Base-by-base conservation (phyloP, 2,113 vertebrate genomes). In the Zingel zingel region DNA sequence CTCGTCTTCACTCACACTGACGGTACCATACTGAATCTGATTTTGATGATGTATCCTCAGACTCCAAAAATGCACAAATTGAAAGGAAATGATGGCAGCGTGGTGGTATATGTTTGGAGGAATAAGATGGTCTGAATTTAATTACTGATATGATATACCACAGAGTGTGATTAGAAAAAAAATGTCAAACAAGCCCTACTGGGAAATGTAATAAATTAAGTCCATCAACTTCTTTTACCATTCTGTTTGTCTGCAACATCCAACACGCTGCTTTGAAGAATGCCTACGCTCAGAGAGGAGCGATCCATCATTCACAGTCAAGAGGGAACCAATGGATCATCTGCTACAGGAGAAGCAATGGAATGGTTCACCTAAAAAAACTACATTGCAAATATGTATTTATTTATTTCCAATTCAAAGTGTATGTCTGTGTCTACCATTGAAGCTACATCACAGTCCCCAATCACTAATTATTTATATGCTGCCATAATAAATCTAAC, bases 171-270 rank as follows among this genome's bases (percentile, higher is more conserved):
- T 59, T 75, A 64, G 39, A 43, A 43, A 81, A 64, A 74, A 82
- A 77, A 74, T 30, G 58, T 77, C 56, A 86, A 81, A 73, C 74
- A 63, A 50, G 56, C 48, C 72, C 56, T 16, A 30, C 23, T 61
- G 65, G 64, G 77, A 80, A 58, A 77, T 77, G 72, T 77, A 83
- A 88, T 77, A 82, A 80, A 79, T 71, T 2, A 67, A 73, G 33
- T 76, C 48, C 59, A 63, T 68, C 54, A 58, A 51, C 71, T 73
- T 77, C 21, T 83, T 83, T 83, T 74, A 57, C 50, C 39, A 63
- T 64, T 80, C 67, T 80, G 80, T 83, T 76, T 77, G 58, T 88
- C 50, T 77, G 56, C 25, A 68, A 63, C 81, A 59, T 64, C 64
- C 33, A 66, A 69, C 25, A 19, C 19, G 58, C 82, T 59, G 33